Conservation (phyloP, 2,113 vertebrate genomes). For the Syngnathus typhle region DNA sequence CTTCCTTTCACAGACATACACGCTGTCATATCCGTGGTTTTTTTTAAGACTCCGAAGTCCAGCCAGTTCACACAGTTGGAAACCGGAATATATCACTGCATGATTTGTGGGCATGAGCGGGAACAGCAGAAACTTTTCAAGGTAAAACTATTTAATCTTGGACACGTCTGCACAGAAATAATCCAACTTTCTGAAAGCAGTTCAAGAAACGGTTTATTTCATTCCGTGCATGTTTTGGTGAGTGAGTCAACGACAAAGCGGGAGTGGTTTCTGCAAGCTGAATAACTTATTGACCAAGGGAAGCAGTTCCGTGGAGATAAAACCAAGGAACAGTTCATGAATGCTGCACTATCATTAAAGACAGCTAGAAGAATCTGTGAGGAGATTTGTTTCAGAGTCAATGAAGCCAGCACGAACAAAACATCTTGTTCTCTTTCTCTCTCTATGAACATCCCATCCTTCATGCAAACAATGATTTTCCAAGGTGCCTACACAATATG, state of each 20-base stretch:
- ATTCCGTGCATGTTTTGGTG: slow-evolving; percentile 1
- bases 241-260: slow-evolving; percentile 9
- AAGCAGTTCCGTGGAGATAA: slow-evolving; percentile 8
- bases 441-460: not conserved
- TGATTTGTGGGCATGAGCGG: not conserved
- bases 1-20: not conserved
- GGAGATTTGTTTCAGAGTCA: not conserved
- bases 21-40: slow-evolving; percentile 35
- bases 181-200: not conserved
- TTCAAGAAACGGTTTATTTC: slow-evolving; percentile 2
- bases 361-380: too few species aligned
- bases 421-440: not conserved
- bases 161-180: not conserved
- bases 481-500: not conserved
- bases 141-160: slow-evolving; percentile 36
- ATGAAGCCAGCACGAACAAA: not conserved
- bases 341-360: too few species aligned
- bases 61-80: slow-evolving; percentile 21
- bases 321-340: not conserved
- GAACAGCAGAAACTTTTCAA: not conserved
- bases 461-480: not conserved
- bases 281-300: slow-evolving; percentile 21
- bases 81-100: not conserved
- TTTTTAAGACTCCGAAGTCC: slow-evolving; percentile 24
- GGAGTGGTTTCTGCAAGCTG: not conserved